A percentile compares a stretch with the other conserved stretches of the same genome.
These are phyloP conservation scores for Crax fasciolata DNA, from an alignment of 2,797 vertebrate species.

Conservation along the genomic window DNA sequence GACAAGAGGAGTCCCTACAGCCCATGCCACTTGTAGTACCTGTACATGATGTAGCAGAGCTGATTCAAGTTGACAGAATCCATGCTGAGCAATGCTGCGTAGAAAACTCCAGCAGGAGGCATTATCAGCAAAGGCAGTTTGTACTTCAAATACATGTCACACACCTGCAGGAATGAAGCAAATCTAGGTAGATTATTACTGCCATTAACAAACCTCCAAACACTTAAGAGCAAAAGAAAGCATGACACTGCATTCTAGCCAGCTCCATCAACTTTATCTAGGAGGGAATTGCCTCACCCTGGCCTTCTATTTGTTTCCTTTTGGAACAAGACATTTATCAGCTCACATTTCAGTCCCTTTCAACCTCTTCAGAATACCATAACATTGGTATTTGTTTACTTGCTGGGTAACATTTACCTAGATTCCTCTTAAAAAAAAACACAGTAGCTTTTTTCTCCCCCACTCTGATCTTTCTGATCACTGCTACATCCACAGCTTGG, in stretches of 20 bases:
- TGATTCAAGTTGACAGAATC: constrained; percentile 90
- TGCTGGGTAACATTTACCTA: neutral
- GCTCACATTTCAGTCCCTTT: neutral
- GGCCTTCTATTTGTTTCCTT: neutral
- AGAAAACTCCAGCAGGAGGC: constrained; percentile 92
- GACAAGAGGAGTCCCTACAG: neutral
- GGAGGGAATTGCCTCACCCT: neutral
- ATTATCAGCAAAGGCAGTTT: constrained; percentile 90
- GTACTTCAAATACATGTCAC: constrained; percentile 91
- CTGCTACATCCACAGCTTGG: accelerated
- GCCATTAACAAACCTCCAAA: neutral
- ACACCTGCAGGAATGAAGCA: constrained; percentile 86
- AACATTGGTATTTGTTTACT: neutral
- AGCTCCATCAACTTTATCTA: neutral
- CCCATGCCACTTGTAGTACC: constrained; percentile 78
- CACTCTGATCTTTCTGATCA: neutral
- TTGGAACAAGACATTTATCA: neutral
- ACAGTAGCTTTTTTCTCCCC: neutral
- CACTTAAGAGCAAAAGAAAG: neutral
- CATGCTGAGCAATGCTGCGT: constrained; percentile 88
- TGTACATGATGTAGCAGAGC: constrained; percentile 93
- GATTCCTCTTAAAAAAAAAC: neutral
- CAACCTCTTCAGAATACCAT: neutral
- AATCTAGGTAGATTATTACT: neutral
- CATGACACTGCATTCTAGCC: neutral